Percentiles rank a stretch among this genome's conserved stretches.
These are phyloP conservation scores for Galbula dea DNA, from an alignment of 2,113 vertebrate genomes.

Conservation along the genomic window DNA sequence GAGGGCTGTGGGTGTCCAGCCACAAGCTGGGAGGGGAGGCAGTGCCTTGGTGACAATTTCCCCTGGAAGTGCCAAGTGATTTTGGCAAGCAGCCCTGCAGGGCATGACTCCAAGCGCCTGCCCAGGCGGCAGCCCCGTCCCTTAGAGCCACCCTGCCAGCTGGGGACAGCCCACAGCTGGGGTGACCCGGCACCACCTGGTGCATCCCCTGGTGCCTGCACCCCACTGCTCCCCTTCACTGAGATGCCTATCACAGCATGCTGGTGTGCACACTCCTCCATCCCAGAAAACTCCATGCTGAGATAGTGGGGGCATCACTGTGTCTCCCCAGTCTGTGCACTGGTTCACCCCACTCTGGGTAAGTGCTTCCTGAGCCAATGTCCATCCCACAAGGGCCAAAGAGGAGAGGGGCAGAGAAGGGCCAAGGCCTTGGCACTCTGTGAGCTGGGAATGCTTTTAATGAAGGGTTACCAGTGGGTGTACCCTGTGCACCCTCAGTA, in stretches of 20 bases:
- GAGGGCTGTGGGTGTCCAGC: background rate
- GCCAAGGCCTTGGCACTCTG: background rate
- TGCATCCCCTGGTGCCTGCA: background rate
- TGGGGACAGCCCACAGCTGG: background rate
- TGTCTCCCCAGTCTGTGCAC: background rate
- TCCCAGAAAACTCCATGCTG: background rate
- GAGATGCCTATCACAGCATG: rapidly evolving
- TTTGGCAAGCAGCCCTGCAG: background rate
- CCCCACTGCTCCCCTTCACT: background rate
- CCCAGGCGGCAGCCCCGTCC: background rate
- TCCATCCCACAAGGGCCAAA: rapidly evolving
- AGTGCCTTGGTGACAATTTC: slow-evolving; percentile 17
- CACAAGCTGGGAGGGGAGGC: background rate
- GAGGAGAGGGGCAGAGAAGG: background rate
- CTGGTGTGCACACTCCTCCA: background rate
- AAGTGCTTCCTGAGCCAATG: background rate
- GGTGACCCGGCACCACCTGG: background rate
- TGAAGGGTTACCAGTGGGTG: rapidly evolving
- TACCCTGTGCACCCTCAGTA: rapidly evolving
- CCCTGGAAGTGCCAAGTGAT: background rate
- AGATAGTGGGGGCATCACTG: background rate
- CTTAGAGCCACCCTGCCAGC: background rate
- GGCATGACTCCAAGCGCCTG: background rate
- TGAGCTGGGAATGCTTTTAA: background rate
- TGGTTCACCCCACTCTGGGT: background rate